phyloP scores from a whole-genome alignment of 2,113 vertebrate genomes.

The Petrocephalus zakoni region DNA sequence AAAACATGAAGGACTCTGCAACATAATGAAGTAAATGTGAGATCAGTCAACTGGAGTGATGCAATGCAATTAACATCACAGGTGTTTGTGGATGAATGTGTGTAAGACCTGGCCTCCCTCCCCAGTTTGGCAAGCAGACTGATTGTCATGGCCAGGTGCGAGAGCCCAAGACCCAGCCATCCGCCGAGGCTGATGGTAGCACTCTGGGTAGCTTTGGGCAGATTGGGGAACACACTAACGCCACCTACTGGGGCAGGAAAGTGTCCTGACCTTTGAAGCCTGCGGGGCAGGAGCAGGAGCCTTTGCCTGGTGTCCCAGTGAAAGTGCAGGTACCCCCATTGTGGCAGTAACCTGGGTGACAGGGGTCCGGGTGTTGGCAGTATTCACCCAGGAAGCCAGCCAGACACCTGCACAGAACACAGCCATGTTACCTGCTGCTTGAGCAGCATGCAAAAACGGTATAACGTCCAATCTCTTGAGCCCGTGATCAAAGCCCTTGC shows the following conservation, averaged over 20 bases:
- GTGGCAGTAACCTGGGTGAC: conserved; percentile 69
- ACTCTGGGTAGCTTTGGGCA: conserved; percentile 45
- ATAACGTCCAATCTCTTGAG: neutral
- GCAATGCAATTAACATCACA: neutral
- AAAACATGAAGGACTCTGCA: neutral
- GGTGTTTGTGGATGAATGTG: neutral
- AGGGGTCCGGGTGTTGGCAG: conserved; percentile 81
- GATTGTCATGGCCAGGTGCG: neutral
- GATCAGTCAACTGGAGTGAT: neutral
- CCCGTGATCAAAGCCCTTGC: neutral
- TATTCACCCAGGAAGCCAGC: conserved; percentile 80
- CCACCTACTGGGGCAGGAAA: neutral
- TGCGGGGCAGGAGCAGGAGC: conserved; percentile 68
- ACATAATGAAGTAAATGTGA: neutral
- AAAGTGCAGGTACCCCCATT: conserved; percentile 81
- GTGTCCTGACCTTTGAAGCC: conserved; percentile 67
- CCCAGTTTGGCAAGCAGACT: neutral
- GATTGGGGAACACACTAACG: neutral
- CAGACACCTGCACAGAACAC: conserved; percentile 65
- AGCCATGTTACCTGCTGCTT: neutral
- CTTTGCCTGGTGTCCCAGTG: conserved; percentile 57
- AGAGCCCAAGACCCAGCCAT: too few species aligned
- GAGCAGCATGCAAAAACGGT: neutral
- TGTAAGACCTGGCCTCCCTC: neutral
- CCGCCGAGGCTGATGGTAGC: conserved; percentile 70